phyloP scores from a whole-genome alignment of 2,797 vertebrate genomes.

The Coilia nasus region DNA sequence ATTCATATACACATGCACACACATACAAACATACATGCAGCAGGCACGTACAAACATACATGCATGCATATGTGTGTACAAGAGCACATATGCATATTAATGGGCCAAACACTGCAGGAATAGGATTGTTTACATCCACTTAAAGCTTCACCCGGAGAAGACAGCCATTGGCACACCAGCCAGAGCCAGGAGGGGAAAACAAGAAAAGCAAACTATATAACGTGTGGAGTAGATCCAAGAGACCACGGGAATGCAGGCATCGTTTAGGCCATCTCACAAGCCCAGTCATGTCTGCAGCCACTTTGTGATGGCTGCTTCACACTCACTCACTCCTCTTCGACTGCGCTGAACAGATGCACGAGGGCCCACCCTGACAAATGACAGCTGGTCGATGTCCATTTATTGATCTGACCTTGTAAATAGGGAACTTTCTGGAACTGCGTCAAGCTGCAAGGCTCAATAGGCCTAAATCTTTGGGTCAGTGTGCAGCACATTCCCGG shows the following conservation, averaged over 20 bases:
- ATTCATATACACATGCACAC: background rate
- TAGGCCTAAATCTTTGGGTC: background rate
- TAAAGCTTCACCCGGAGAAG: background rate
- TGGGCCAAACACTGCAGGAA: background rate
- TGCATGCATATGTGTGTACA: background rate
- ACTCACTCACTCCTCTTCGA: background rate
- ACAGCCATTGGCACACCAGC: background rate
- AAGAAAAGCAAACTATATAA: background rate
- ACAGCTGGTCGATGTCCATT: conserved; percentile 18
- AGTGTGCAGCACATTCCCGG: background rate
- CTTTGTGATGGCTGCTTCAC: background rate
- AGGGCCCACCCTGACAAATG: background rate
- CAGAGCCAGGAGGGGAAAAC: background rate
- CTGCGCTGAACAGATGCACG: background rate
- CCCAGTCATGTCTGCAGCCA: background rate
- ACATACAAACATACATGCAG: background rate
- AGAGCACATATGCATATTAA: background rate
- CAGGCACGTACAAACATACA: background rate
- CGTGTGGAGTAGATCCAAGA: background rate
- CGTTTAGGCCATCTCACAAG: background rate
- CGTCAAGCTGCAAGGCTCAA: background rate
- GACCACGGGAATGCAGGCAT: conserved; percentile 4
- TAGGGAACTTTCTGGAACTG: conserved; percentile 19
- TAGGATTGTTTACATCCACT: conserved; percentile 9
- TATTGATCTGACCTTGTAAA: conserved; percentile 2